phyloP scores from a whole-genome alignment of 2,113 vertebrate species.

The Sitta europaea region DNA sequence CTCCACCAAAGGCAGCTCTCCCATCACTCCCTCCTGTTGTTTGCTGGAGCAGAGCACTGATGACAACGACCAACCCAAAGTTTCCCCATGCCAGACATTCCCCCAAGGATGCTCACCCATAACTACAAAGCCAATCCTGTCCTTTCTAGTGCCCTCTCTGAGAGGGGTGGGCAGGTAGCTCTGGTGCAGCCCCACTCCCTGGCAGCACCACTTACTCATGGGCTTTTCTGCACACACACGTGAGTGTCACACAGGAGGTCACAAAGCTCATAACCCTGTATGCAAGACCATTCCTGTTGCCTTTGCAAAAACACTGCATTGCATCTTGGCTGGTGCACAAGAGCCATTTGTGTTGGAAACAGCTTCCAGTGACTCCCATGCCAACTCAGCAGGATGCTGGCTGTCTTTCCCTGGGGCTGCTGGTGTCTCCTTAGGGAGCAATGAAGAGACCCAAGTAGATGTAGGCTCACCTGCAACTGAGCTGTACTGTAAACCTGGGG shows the following conservation, averaged over 20 bases:
- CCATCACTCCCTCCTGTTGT: accelerated
- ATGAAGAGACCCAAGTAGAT: background rate
- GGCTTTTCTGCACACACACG: background rate
- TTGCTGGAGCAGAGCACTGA: accelerated
- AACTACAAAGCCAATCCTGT: background rate
- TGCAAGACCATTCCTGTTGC: accelerated
- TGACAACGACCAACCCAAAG: background rate
- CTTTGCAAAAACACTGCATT: background rate
- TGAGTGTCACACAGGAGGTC: background rate
- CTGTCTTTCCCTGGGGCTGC: background rate
- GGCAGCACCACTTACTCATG: accelerated
- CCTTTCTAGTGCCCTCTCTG: background rate
- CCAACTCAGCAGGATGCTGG: background rate
- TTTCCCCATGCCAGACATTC: background rate
- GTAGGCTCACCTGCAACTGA: background rate
- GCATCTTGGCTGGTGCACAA: background rate
- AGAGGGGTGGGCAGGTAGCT: background rate
- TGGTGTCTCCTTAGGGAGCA: background rate
- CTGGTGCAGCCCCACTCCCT: accelerated
- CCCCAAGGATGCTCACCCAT: accelerated
- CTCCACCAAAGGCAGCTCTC: background rate
- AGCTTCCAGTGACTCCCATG: background rate
- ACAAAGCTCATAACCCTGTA: background rate
- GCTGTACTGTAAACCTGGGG: accelerated
- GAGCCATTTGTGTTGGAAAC: background rate